Percentiles rank a stretch among this genome's conserved stretches.
Conservation (phyloP, 1,140 invertebrate species). For the Cyclargus thomasi region DNA sequence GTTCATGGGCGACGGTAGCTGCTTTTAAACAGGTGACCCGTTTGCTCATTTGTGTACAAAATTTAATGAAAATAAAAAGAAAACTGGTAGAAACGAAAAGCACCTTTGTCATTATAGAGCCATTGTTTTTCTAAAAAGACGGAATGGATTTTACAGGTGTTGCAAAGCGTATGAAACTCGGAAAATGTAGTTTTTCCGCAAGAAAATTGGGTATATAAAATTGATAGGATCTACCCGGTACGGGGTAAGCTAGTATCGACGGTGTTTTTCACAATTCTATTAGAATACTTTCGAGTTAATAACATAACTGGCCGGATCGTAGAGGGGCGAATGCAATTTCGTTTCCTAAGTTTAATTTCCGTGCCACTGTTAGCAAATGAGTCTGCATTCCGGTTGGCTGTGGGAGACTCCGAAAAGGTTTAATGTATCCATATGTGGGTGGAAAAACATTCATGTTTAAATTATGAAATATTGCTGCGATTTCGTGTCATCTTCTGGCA, state of each 20-base stretch:
- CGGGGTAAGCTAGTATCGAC: constrained; percentile 23
- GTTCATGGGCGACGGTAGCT: too few species aligned
- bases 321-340: not conserved
- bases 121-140: too few species aligned
- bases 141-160: too few species aligned
- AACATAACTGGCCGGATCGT: not conserved
- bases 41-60: too few species aligned
- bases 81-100: too few species aligned
- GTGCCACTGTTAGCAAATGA: not conserved
- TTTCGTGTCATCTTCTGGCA: too few species aligned
- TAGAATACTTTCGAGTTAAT: constrained; percentile 23
- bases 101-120: too few species aligned
- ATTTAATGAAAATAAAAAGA: too few species aligned
- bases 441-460: not conserved
- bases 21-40: too few species aligned
- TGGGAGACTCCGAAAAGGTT: not conserved
- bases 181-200: constrained; percentile 23
- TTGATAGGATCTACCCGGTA: constrained; percentile 23
- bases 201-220: constrained; percentile 28
- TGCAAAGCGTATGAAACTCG: not conserved
- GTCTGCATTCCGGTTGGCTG: not conserved
- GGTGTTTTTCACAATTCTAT: constrained; percentile 23
- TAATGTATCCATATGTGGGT: not conserved
- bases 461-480: too few species aligned
- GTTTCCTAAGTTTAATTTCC: not conserved